These are phyloP conservation scores for Macroglossus sobrinus DNA, from an alignment of 2,113 vertebrate genomes.

Conservation along the genomic window DNA sequence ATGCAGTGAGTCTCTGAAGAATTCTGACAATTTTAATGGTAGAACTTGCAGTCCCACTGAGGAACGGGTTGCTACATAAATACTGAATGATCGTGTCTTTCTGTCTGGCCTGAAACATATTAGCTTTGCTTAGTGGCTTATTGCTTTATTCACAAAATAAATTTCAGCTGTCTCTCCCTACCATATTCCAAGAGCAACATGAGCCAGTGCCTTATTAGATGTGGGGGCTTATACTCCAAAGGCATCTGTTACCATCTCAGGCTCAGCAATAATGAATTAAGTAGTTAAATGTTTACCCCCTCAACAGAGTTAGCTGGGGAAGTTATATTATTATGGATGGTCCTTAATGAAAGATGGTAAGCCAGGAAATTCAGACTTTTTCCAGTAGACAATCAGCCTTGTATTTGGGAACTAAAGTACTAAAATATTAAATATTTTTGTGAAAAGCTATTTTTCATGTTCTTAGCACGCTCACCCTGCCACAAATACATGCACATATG, in stretches of 20 bases:
- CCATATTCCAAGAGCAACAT: constrained; percentile 18
- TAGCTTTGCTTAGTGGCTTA: constrained; percentile 77
- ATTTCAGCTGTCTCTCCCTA: constrained; percentile 68
- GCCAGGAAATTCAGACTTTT: constrained; percentile 39
- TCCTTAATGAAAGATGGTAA: constrained; percentile 47
- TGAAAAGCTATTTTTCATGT: constrained; percentile 28
- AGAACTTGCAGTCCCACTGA: constrained; percentile 49
- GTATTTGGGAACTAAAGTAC: not conserved
- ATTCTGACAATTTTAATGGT: constrained; percentile 62
- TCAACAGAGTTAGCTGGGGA: constrained; percentile 54
- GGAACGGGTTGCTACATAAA: constrained; percentile 65
- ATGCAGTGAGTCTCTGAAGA: constrained; percentile 47
- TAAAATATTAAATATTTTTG: constrained; percentile 37
- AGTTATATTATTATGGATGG: constrained; percentile 49
- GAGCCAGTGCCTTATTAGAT: constrained; percentile 66
- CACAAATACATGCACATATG: not conserved
- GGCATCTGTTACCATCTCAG: constrained; percentile 60
- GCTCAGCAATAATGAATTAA: constrained; percentile 70
- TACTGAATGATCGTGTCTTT: constrained; percentile 74
- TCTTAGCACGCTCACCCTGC: not conserved
- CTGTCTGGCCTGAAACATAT: constrained; percentile 74
- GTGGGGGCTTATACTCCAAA: constrained; percentile 62
- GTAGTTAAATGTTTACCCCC: constrained; percentile 57
- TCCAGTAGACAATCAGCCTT: not conserved
- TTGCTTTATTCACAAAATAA: constrained; percentile 80